These are phyloP conservation scores for Talpa occidentalis DNA, from an alignment of 2,113 vertebrate species.

Conservation along the genomic window DNA sequence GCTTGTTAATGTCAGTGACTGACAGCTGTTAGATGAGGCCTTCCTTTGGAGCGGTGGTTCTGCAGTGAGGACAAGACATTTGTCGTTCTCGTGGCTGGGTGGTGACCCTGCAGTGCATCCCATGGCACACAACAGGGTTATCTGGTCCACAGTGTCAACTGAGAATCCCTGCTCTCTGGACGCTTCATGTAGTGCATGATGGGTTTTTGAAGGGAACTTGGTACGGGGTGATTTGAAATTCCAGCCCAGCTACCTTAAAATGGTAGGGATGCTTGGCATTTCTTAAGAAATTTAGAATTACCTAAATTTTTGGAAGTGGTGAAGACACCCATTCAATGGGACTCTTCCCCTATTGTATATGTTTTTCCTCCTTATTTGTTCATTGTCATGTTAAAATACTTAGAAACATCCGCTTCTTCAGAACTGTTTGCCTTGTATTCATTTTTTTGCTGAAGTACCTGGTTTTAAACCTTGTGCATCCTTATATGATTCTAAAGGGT, in stretches of 20 bases:
- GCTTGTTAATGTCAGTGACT: background rate
- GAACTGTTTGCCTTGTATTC: background rate
- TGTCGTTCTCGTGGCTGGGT: background rate
- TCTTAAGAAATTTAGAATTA: background rate
- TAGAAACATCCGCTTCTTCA: background rate
- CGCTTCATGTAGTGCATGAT: background rate
- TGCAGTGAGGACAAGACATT: background rate
- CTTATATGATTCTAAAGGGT: background rate
- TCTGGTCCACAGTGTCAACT: background rate
- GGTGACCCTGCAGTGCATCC: background rate
- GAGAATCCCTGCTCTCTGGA: background rate
- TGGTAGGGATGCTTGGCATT: background rate
- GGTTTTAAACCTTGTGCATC: background rate
- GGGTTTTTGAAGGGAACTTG: background rate
- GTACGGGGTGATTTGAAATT: background rate
- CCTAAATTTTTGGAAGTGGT: background rate
- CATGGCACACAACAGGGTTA: background rate
- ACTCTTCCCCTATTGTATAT: background rate
- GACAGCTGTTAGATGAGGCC: background rate
- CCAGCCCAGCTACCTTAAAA: background rate
- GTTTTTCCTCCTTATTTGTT: background rate
- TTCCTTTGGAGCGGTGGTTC: constrained; percentile 32
- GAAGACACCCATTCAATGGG: background rate
- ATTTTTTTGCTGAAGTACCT: background rate
- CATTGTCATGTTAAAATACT: background rate